A percentile compares a stretch with the other conserved stretches of the same genome.
Evolutionary conservation across 2,888 invertebrate species (phyloP).

Genomic region (Mechanitis messenoides): DNA sequence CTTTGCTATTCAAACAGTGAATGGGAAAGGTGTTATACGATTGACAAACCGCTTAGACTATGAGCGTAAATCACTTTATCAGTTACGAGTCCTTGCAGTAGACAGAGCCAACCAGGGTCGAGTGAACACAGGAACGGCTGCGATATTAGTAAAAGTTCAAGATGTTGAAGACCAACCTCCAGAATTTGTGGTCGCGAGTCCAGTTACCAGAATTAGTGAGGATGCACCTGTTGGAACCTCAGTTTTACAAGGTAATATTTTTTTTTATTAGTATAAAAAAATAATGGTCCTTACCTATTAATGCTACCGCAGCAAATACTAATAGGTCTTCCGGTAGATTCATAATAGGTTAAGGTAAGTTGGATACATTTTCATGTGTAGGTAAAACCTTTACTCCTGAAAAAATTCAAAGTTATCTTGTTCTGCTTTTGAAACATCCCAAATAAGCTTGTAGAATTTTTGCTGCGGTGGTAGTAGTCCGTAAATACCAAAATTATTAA

Average conservation of each 20-base stretch:
- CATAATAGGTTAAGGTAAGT: too few species aligned
- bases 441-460: too few species aligned
- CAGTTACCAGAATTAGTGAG: conserved; percentile 92
- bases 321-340: too few species aligned
- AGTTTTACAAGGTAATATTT: conserved; percentile 83
- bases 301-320: too few species aligned
- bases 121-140: conserved; percentile 93
- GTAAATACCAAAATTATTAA: too few species aligned
- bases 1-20: conserved; percentile 88
- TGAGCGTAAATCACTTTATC: conserved; percentile 90
- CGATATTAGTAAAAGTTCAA: conserved; percentile 86
- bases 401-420: too few species aligned
- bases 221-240: conserved; percentile 88
- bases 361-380: too few species aligned
- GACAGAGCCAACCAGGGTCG: conserved; percentile 89
- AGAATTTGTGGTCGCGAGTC: conserved; percentile 89
- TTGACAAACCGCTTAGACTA: conserved; percentile 88
- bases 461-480: too few species aligned
- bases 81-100: conserved; percentile 87
- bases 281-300: too few species aligned
- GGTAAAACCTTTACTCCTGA: too few species aligned
- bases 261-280: neutral
- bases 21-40: conserved; percentile 89
- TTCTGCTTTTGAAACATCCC: too few species aligned
- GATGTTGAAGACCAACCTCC: conserved; percentile 96